A percentile compares a stretch with the other conserved stretches of the same genome.
Evolutionary conservation across 2,113 vertebrate species (phyloP).

Genomic region (Dryoscopus gambensis): DNA sequence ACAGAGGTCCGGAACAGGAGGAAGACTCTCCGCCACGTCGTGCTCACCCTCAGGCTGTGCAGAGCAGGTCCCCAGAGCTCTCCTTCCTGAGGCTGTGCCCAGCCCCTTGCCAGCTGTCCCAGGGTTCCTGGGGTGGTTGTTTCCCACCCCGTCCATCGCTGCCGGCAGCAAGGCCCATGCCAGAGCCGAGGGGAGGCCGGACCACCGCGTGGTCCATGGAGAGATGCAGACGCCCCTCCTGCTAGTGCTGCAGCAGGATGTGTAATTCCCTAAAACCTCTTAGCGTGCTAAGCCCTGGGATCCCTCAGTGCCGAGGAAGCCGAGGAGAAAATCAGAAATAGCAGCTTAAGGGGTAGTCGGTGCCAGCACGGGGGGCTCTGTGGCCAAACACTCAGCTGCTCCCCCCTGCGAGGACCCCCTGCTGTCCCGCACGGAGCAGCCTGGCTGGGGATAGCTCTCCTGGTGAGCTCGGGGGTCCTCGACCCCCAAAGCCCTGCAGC

Average conservation of each 20-base stretch:
- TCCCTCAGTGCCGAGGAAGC: slow-evolving; percentile 10
- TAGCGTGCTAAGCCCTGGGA: slow-evolving; percentile 3
- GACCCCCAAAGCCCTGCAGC: neutral
- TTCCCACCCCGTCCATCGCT: neutral
- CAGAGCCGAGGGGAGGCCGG: rapidly evolving
- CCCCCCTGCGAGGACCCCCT: rapidly evolving
- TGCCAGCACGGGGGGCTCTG: neutral
- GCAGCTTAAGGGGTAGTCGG: neutral
- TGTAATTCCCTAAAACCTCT: slow-evolving; percentile 51
- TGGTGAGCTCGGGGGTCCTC: rapidly evolving
- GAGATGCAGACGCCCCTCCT: neutral
- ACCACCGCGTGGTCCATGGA: neutral
- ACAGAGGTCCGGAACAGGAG: neutral
- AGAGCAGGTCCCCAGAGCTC: neutral
- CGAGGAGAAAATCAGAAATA: slow-evolving; percentile 34
- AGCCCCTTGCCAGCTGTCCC: neutral
- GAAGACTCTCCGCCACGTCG: rapidly evolving
- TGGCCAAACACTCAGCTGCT: neutral
- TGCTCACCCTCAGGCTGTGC: neutral
- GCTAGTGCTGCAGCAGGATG: neutral
- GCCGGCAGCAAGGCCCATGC: rapidly evolving
- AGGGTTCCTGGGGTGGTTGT: neutral
- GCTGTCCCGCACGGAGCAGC: rapidly evolving
- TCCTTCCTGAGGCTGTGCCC: neutral
- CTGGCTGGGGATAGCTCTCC: neutral